Conservation (phyloP, 2,797 vertebrate species). For the Cyprinella venusta region DNA sequence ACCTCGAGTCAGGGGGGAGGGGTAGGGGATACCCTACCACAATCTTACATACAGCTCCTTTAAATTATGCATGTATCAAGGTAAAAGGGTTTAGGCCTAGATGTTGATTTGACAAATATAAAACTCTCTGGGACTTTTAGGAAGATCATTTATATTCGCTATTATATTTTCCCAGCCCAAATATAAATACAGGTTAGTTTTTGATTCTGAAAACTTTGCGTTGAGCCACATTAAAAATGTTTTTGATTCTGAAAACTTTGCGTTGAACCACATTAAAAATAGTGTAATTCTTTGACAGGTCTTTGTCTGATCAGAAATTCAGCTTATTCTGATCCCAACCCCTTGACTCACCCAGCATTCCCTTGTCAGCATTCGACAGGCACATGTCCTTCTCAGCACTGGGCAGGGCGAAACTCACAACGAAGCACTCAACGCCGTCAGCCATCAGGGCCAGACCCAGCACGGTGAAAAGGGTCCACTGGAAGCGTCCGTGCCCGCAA, state of each 20-base stretch:
- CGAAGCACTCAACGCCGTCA: conserved; percentile 94
- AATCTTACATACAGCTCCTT: too few relatives aligned
- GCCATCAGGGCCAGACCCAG: conserved; percentile 96
- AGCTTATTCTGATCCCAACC: not conserved
- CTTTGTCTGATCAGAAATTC: not conserved
- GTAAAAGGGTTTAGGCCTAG: not conserved
- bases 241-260: not conserved
- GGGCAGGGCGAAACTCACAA: conserved; percentile 94
- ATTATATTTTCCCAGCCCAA: not conserved
- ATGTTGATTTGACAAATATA: not conserved
- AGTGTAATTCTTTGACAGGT: not conserved
- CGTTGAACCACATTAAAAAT: not conserved
- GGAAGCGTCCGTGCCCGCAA: conserved; percentile 95
- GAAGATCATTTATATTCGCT: not conserved
- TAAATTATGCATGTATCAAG: not conserved
- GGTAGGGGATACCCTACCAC: too few relatives aligned
- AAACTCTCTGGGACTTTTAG: not conserved
- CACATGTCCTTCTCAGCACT: conserved; percentile 99
- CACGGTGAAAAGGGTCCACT: conserved; percentile 93
- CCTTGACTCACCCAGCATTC: conserved; percentile 90
- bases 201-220: not conserved
- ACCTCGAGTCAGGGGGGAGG: too few relatives aligned
- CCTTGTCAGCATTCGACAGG: conserved; percentile 94
- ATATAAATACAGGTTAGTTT: not conserved
- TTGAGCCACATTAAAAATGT: not conserved